phyloP scores from a whole-genome alignment of 2,888 invertebrate genomes.

The Pheosia gnoma region DNA sequence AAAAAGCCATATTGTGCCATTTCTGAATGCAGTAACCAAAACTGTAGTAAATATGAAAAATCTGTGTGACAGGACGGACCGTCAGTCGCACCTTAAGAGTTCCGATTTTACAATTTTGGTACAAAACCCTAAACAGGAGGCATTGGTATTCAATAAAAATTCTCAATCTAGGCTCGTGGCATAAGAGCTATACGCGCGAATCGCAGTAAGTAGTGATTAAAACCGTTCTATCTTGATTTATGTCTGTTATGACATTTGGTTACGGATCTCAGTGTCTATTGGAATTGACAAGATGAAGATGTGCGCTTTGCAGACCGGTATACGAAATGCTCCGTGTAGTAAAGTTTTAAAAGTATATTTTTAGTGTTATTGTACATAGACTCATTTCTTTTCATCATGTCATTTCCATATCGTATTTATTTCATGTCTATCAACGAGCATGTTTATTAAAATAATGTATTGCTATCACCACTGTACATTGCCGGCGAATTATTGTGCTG shows the following conservation, averaged over 20 bases:
- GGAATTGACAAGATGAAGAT: constrained; percentile 10
- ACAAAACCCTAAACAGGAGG: too few relatives aligned
- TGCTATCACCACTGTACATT: constrained; percentile 31
- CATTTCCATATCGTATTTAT: constrained; percentile 20
- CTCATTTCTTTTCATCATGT: constrained; percentile 21
- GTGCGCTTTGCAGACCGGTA: neutral
- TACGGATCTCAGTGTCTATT: neutral
- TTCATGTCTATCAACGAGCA: constrained; percentile 27
- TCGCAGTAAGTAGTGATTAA: too few relatives aligned
- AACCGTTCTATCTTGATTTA: too few relatives aligned
- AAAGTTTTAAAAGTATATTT: neutral
- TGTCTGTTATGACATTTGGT: neutral
- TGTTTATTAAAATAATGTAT: constrained; percentile 28
- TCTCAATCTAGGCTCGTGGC: too few relatives aligned
- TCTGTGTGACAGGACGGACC: too few relatives aligned
- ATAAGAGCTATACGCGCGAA: too few relatives aligned
- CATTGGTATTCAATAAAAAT: too few relatives aligned
- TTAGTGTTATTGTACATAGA: neutral
- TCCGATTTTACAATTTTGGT: too few relatives aligned
- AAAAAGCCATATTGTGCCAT: too few relatives aligned
- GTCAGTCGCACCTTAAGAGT: too few relatives aligned
- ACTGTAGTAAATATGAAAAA: too few relatives aligned
- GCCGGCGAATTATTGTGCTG: constrained; percentile 23
- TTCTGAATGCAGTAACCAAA: too few relatives aligned
- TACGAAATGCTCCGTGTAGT: neutral